Evolutionary conservation across 2,888 invertebrate genomes (phyloP), one percentile per base, ranked within the genome.

Genomic region (Xylota segnis): DNA sequence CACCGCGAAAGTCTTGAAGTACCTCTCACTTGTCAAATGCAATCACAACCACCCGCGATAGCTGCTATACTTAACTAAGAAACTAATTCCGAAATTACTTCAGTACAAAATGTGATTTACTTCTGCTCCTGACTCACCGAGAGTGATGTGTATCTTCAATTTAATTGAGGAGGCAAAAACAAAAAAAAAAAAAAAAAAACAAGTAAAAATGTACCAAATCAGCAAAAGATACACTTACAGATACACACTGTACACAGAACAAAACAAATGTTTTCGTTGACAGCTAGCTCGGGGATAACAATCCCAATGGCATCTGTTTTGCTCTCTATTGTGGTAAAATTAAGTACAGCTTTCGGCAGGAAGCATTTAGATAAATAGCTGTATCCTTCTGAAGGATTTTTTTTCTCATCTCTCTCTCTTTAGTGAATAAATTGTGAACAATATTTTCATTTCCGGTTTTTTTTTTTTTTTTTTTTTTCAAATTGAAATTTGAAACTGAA

Each of bases 21-120:
- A 47, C 34, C 27, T 34, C 37, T 59, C 58, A 47, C 47, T 47
- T 71, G 71, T 71, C 71, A 71, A 27, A 50, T 71, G 71, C 71
- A 71, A 58, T 71, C 18, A n/a, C n/a, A 70, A 45, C 12, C 40
- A 43, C 18, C 45, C 18, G 40, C 32, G 59, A 5, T 40, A 45
- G 32, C 14, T 37, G 58, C 27, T 50, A 37, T 40, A 37, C 34
- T 71, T 59, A 27, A 58, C 47, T 37, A 37, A 50, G 59, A 50
- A 59, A 71, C 59, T 71, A 71, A 65, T 65, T 65, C 23, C 37
- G 27, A 50, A 47, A 3, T 40, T 14, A 27, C 18, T 18, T 65
- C 9, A 6, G 4, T 6, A 50, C 34, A 45, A 50, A 34, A 18
- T 47, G 18, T 29, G 16, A 14, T 27, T 61, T 40, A 40, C 40